Percentiles rank a stretch among this genome's conserved stretches.
phyloP scores from a whole-genome alignment of 2,113 vertebrate genomes.

The Ptychochromis oligacanthus region DNA sequence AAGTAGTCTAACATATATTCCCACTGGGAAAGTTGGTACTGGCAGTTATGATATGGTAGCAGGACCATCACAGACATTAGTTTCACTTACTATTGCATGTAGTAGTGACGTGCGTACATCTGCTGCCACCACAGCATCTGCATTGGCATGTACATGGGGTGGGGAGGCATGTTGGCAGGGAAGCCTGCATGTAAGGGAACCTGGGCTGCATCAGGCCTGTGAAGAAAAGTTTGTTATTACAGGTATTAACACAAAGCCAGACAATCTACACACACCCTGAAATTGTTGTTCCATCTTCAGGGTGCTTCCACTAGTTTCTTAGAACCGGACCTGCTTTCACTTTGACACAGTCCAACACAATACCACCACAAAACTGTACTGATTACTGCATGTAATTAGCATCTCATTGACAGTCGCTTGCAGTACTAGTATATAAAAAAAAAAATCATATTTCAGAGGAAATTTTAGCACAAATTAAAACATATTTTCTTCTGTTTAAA shows the following conservation, averaged over 20 bases:
- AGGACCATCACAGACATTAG: background rate
- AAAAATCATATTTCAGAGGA: background rate
- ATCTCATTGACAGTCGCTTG: rapidly evolving
- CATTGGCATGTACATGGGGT: slow-evolving; percentile 88
- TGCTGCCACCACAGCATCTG: slow-evolving; percentile 98
- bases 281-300: background rate
- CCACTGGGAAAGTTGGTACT: background rate
- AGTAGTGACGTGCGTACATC: slow-evolving; percentile 96
- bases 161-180: slow-evolving; percentile 82
- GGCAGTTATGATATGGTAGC: background rate
- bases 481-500: background rate
- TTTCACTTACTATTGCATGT: slow-evolving; percentile 95
- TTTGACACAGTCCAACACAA: background rate
- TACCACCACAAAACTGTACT: background rate
- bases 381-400: background rate
- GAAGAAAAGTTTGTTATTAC: background rate
- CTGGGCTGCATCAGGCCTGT: slow-evolving; percentile 80
- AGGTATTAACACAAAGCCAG: background rate
- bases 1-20: background rate
- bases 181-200: slow-evolving; percentile 80
- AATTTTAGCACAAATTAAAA: background rate
- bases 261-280: background rate
- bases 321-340: background rate
- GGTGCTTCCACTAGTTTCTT: background rate
- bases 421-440: background rate